Conservation (phyloP, 2,888 invertebrate species). For the Lutraria lutraria region DNA sequence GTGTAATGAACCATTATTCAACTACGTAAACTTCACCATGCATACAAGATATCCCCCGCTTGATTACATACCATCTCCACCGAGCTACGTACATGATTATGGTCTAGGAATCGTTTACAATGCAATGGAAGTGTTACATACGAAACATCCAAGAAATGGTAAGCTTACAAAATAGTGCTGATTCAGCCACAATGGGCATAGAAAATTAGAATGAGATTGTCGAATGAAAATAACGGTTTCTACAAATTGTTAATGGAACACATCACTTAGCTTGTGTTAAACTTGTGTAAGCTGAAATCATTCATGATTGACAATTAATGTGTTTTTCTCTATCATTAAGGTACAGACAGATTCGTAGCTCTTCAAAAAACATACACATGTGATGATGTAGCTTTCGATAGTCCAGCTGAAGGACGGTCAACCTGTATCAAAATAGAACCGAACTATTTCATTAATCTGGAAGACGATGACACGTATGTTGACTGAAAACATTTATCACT, state of each 20-base stretch:
- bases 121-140: slow-evolving; percentile 34
- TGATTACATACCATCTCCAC: slow-evolving; percentile 9
- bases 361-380: slow-evolving; percentile 20
- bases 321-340: neutral
- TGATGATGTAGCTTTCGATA: neutral
- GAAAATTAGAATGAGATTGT: too few relatives aligned
- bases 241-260: too few relatives aligned
- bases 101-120: slow-evolving; percentile 41
- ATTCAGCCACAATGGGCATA: neutral
- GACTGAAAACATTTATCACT: neutral
- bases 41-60: neutral
- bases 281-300: too few relatives aligned
- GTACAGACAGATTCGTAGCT: slow-evolving; percentile 11
- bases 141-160: slow-evolving; percentile 23
- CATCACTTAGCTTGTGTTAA: too few relatives aligned
- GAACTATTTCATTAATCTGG: slow-evolving; percentile 25
- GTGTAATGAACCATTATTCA: slow-evolving; percentile 40
- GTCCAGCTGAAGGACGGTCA: neutral
- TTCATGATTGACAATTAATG: too few relatives aligned
- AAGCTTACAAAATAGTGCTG: neutral
- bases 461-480: slow-evolving; percentile 32
- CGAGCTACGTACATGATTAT: slow-evolving; percentile 17
- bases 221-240: too few relatives aligned
- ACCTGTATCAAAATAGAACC: slow-evolving; percentile 14
- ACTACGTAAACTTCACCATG: slow-evolving; percentile 32